Evolutionary conservation across 2,797 vertebrate species (phyloP), one percentile per base, ranked within the genome.

Genomic region (Benthosema pterotum): DNA sequence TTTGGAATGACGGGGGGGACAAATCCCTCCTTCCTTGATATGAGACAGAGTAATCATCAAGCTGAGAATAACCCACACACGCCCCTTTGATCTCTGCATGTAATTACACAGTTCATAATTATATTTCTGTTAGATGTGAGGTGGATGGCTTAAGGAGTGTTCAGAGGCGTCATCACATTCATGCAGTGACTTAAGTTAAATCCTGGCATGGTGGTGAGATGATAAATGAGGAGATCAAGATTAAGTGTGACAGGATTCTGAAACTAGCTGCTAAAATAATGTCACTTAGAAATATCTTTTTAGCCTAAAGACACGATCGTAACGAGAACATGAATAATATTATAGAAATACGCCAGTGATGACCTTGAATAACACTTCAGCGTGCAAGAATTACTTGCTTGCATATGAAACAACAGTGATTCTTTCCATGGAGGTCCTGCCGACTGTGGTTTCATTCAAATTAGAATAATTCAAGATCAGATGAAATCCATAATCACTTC

Each of bases 41-140:
- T 45, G 45, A 45, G 12, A 13, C 12, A 14, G 45, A 7, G 45
- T 13, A 46, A 46, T 13, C 45, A 46, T 46, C 13, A 46, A 46
- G n/a, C 45, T 50, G 11, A 60, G 17, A 67, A 66, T 69, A 72
- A 71, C 49, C 50, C 74, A 67, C 68, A 67, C 68, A 63, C 60
- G 74, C 42, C 25, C 51, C 69, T 87, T 88, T 91, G 75, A 90
- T 89, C 73, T 77, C 57, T 60, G 48, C 55, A 53, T 64, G 45
- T 83, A 87, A 88, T 87, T 89, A 85, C 67, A 77, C 72, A 77
- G 65, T 66, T 79, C 38, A 60, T 87, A 88, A 88, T 88, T 87
- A 81, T 73, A 79, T 82, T 88, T 85, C 56, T 52, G 69, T 43
- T 63, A 42, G 83, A 79, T 82, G 75, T 82, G 79, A 79, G 73